These are phyloP conservation scores for Cinara cedri DNA, from an alignment of 2,888 invertebrate genomes.

Conservation along the genomic window DNA sequence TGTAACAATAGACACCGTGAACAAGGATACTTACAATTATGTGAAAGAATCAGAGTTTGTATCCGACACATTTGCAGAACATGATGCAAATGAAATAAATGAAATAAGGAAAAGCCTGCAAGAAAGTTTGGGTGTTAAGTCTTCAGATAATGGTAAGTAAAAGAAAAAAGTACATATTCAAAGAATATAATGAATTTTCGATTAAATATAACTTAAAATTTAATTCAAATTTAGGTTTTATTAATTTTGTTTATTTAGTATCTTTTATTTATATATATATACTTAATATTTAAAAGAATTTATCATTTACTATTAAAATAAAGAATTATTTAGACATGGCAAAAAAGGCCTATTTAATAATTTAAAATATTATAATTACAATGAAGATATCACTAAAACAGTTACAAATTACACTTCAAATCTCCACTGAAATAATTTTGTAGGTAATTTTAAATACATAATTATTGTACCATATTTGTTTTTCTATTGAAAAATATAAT, in stretches of 20 bases:
- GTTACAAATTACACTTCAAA: too few species aligned
- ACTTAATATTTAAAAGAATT: too few species aligned
- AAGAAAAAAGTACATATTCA: slow-evolving; percentile 15
- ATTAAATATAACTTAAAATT: background rate
- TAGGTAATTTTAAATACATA: too few species aligned
- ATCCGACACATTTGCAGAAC: slow-evolving; percentile 54
- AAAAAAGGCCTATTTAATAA: too few species aligned
- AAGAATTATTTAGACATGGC: too few species aligned
- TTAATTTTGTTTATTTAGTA: slow-evolving; percentile 22
- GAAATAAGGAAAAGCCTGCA: slow-evolving; percentile 52
- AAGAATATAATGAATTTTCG: background rate
- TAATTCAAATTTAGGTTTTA: background rate
- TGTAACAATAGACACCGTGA: slow-evolving; percentile 45
- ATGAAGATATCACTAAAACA: too few species aligned
- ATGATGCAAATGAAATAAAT: slow-evolving; percentile 50
- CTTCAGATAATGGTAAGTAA: slow-evolving; percentile 55
- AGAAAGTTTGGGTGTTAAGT: slow-evolving; percentile 52
- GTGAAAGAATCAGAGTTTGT: slow-evolving; percentile 54
- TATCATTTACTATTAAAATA: too few species aligned
- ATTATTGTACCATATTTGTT: too few species aligned
- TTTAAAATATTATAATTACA: too few species aligned
- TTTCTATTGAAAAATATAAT: too few species aligned
- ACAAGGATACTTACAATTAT: slow-evolving; percentile 47
- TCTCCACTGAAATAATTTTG: too few species aligned
- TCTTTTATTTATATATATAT: too few species aligned